phyloP scores from a whole-genome alignment of 2,797 vertebrate species.

The Varecia variegata region DNA sequence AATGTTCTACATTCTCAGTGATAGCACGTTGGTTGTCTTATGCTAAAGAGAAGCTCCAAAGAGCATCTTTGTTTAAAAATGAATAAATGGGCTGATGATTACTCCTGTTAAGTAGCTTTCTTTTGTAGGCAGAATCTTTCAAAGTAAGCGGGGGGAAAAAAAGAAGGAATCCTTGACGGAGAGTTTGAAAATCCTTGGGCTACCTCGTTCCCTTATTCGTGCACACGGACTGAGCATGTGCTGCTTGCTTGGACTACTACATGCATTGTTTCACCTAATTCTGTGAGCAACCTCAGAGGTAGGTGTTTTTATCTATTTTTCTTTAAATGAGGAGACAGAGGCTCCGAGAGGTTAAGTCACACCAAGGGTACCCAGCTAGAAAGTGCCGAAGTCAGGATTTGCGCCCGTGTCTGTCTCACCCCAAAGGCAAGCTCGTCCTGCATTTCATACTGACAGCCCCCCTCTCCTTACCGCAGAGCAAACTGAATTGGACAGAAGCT shows the following conservation, averaged over 20 bases:
- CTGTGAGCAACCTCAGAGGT: background rate
- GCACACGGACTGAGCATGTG: background rate
- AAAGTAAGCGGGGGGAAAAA: background rate
- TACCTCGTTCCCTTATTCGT: background rate
- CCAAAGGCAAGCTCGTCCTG: background rate
- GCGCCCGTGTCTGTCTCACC: background rate
- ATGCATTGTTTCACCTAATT: background rate
- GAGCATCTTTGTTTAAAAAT: background rate
- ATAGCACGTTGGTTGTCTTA: background rate
- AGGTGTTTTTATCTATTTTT: background rate
- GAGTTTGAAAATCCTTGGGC: background rate
- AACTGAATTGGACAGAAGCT: background rate
- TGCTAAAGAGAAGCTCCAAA: background rate
- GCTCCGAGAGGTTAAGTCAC: background rate
- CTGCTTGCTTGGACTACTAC: background rate
- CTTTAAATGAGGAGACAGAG: background rate
- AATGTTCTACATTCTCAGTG: background rate
- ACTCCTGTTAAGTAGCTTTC: background rate
- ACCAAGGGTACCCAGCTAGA: background rate
- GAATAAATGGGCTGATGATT: background rate
- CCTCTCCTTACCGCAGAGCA: rapidly evolving
- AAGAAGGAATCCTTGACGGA: background rate
- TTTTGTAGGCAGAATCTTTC: background rate
- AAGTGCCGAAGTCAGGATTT: background rate
- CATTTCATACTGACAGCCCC: background rate